These are phyloP conservation scores for Sebastes itinus DNA, from an alignment of 2,797 vertebrate genomes.

Conservation along the genomic window DNA sequence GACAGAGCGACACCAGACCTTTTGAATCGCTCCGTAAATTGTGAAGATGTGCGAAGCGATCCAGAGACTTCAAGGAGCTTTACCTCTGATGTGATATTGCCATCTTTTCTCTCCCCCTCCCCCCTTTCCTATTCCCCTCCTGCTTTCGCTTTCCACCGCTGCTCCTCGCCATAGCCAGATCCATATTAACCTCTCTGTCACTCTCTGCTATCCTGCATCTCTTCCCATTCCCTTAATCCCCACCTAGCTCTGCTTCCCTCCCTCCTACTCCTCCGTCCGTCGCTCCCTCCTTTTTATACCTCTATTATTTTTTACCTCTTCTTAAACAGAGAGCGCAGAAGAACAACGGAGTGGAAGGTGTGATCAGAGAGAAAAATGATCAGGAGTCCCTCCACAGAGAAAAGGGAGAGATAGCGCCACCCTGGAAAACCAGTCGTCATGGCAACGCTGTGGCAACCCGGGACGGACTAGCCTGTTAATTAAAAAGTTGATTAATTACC, in stretches of 20 bases:
- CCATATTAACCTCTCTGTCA: constrained; percentile 59
- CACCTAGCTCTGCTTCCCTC: constrained; percentile 2
- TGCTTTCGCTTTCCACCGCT: constrained; percentile 17
- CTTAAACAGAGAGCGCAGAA: neutral
- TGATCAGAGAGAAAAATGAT: constrained; percentile 52
- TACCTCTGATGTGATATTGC: constrained; percentile 35
- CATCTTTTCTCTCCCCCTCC: constrained; percentile 1
- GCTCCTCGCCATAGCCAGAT: constrained; percentile 9
- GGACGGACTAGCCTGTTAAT: constrained; percentile 64
- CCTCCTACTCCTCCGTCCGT: neutral
- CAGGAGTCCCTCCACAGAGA: constrained; percentile 22
- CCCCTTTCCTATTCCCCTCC: neutral
- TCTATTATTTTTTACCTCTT: constrained; percentile 1
- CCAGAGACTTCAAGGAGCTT: constrained; percentile 42
- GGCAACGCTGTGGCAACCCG: constrained; percentile 69
- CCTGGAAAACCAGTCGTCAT: constrained; percentile 65
- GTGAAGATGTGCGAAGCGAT: constrained; percentile 13
- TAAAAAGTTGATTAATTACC: constrained; percentile 78
- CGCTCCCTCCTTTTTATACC: constrained; percentile 1
- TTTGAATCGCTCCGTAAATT: constrained; percentile 4
- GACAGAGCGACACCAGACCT: neutral
- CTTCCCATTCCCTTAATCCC: constrained; percentile 33
- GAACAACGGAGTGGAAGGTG: constrained; percentile 30
- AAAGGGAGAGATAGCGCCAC: constrained; percentile 37
- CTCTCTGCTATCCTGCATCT: constrained; percentile 35